A percentile compares a stretch with the other conserved stretches of the same genome.
Evolutionary conservation across 2,888 invertebrate genomes (phyloP).

Genomic region (Erebia epiphron): DNA sequence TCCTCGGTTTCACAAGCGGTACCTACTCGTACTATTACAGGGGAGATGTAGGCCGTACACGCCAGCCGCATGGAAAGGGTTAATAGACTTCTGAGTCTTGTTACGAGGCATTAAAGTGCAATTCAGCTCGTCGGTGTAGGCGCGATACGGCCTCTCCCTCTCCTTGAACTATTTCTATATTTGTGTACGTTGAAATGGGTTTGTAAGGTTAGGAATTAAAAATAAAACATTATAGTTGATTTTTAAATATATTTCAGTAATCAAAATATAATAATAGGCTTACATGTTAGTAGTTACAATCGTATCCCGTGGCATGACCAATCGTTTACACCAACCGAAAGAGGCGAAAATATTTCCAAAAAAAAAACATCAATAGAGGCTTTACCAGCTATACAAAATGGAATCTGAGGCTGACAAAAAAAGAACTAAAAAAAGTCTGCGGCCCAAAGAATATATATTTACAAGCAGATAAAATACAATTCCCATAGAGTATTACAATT

Average conservation of each 20-base stretch:
- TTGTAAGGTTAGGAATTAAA: slow-evolving; percentile 29
- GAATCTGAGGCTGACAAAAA: slow-evolving; percentile 38
- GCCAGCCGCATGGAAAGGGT: no score
- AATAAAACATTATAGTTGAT: slow-evolving; percentile 54
- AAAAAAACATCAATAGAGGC: slow-evolving; percentile 46
- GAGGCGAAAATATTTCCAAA: slow-evolving; percentile 40
- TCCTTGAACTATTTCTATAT: no score
- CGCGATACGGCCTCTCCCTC: no score
- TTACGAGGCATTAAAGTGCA: no score
- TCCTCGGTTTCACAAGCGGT: no score
- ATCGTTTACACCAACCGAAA: slow-evolving; percentile 47
- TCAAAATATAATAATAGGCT: slow-evolving; percentile 84
- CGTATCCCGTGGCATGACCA: slow-evolving; percentile 71
- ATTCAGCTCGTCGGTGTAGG: no score
- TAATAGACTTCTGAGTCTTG: no score
- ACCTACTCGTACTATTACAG: no score
- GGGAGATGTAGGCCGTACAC: no score
- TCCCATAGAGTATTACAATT: slow-evolving; percentile 62
- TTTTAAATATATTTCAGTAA: slow-evolving; percentile 83
- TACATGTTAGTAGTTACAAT: slow-evolving; percentile 81
- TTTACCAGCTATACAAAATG: slow-evolving; percentile 43
- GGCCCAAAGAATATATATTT: slow-evolving; percentile 49
- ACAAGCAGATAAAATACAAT: slow-evolving; percentile 61
- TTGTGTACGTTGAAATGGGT: no score
- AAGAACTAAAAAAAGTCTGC: slow-evolving; percentile 43